Base-by-base conservation (phyloP, 2,113 vertebrate genomes). In the Phodopus roborovskii region DNA sequence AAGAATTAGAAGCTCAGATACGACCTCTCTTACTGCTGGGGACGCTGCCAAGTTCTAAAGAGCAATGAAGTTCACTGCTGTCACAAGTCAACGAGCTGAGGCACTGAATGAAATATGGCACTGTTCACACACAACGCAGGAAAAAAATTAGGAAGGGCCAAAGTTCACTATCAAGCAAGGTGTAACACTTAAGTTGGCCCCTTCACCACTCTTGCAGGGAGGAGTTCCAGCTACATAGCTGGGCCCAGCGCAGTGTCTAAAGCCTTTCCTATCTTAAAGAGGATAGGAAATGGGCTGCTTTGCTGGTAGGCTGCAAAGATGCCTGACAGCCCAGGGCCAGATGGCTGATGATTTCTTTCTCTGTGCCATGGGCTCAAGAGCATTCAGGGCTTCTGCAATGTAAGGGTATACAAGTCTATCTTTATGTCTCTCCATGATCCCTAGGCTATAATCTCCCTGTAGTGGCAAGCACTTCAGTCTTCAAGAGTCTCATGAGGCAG, bases 111-210 rank as follows among this genome's bases (percentile, higher is more conserved):
- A 91, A 79, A 84, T 24, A 45, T 17, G 58, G 58, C 74, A 17
- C 26, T 6, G 7, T 77, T 48, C 28, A 77, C 39, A 74, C 13
- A 28, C 74, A 74, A 78, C 48, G 26, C 77, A 64, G 83, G 36
- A 85, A 88, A 85, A 88, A 95, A 19, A 50, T 42, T 50, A 86
- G 88, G 86, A 70, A 88, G 90, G 68, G 62, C 16, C 26, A 56
- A 48, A 45, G 56, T 75, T 87, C 2, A 8, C 20, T 22, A 24
- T 28, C n/a, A 64, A 48, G 90, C 33, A 28, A 53, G 58, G 73
- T 4, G 42, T 77, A 66, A 50, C 48, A 66, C 42, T 75, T 66
- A 39, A 53, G 66, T n/a, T 42, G 36, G 71, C 45, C 60, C 73
- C 7, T 50, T 45, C 45, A 28, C 16, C 28, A 30, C 50, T 71